Evolutionary conservation across 92 coral and sea anemone species (phyloP).

Genomic region (Pocillopora grandis): DNA sequence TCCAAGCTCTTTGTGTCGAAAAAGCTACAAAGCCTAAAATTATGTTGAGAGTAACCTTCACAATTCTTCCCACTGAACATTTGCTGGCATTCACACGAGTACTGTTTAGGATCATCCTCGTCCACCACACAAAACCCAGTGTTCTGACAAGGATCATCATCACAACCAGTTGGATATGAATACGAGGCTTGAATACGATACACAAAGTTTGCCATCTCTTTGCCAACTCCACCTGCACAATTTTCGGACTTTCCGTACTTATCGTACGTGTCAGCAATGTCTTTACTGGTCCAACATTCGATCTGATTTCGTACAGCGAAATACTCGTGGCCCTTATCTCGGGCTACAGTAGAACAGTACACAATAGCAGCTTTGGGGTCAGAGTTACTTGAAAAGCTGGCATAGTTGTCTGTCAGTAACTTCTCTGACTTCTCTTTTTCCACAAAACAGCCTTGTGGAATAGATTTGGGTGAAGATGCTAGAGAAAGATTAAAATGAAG

Average conservation of each 20-base stretch:
- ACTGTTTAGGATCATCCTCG: background rate
- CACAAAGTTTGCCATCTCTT: constrained; percentile 13
- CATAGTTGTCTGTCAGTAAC: background rate
- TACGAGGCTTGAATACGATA: constrained; percentile 6
- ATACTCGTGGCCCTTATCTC: background rate
- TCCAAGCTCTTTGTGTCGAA: too few relatives aligned
- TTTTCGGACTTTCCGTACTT: constrained; percentile 9
- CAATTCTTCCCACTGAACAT: constrained; percentile 12
- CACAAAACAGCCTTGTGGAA: constrained; percentile 9
- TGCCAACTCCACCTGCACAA: constrained; percentile 16
- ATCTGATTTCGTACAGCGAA: constrained; percentile 10
- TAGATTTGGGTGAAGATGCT: background rate
- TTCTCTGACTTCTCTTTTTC: background rate
- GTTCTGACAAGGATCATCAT: constrained; percentile 10
- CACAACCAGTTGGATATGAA: background rate
- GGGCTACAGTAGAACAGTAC: constrained; percentile 12
- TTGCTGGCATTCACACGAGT: constrained; percentile 13
- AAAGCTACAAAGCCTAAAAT: too few relatives aligned
- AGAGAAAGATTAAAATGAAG: background rate
- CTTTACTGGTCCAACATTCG: constrained; percentile 18
- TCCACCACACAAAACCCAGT: constrained; percentile 12
- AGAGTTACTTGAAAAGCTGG: background rate
- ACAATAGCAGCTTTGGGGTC: background rate
- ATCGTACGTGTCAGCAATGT: constrained; percentile 1
- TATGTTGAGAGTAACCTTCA: background rate